Conservation (phyloP, 2,888 invertebrate genomes). For the Synanthedon tipuliformis region DNA sequence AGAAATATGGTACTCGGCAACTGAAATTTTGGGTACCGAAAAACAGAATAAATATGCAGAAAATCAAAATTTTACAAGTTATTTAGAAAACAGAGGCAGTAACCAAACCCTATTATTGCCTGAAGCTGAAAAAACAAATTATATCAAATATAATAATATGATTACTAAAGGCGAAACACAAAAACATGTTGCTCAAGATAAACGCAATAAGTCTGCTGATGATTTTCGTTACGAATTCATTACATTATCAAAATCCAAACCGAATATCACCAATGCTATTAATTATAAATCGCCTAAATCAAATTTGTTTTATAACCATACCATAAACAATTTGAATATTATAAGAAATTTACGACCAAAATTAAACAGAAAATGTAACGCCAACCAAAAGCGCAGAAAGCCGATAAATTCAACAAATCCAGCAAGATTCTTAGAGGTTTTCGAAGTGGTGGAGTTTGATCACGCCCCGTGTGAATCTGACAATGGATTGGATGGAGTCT, state of each 20-base stretch:
- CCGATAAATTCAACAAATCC: conserved; percentile 10
- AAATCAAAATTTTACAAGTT: background rate
- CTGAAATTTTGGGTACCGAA: conserved; percentile 4
- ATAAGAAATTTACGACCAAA: conserved; percentile 10
- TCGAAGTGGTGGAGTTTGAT: conserved; percentile 77
- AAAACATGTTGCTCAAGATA: too few relatives aligned
- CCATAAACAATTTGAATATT: conserved; percentile 17
- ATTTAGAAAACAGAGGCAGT: background rate
- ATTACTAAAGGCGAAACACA: too few relatives aligned
- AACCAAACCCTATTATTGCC: too few relatives aligned
- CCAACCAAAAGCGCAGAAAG: conserved; percentile 12
- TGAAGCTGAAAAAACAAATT: too few relatives aligned
- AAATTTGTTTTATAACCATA: conserved; percentile 15
- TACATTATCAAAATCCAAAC: too few relatives aligned
- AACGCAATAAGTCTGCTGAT: too few relatives aligned
- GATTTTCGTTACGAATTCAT: too few relatives aligned
- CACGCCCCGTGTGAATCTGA: conserved; percentile 72
- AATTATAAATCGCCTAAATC: too few relatives aligned
- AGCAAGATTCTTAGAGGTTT: conserved; percentile 72
- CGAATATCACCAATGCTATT: too few relatives aligned
- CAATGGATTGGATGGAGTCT: conserved; percentile 75
- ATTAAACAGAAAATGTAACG: conserved; percentile 26
- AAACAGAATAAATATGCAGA: too few relatives aligned
- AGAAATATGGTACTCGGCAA: conserved; percentile 37
- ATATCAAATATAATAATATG: too few relatives aligned